Base-by-base conservation (phyloP, 2,113 vertebrate genomes). In the Gorsachius goisagi region DNA sequence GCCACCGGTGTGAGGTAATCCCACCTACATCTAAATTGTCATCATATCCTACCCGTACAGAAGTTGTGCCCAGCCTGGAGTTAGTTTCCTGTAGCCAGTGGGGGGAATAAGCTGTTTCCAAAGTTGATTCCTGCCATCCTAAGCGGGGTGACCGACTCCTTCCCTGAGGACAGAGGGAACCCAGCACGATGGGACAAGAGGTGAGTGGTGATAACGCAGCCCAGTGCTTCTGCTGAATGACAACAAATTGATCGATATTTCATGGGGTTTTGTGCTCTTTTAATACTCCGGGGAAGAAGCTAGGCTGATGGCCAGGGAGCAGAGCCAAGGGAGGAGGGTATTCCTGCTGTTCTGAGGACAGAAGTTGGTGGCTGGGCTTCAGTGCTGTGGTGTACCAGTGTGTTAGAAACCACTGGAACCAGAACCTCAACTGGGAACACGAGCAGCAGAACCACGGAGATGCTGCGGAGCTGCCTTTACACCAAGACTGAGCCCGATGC, bases 331-430 rank as follows among this genome's bases (percentile, higher is more conserved):
- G n/a, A 90, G 44, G 10, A 90, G 58, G 47, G 52, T 26, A 10
- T 50, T 86, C 44, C 93, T 93, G 75, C 68, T 67, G 17, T 33
- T 63, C 4, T 35, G 49, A 67, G 88, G 85, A 72, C 78, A 60
- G 69, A 71, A 82, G 44, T 0, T 58, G 59, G 37, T 82, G 80
- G 35, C 81, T 91, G 67, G 33, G 20, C 37, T 52, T 59, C 82
- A 41, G 78, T 2, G 37, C 74, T 91, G 88, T 90, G 95, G 75
- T 92, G 63, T 72, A 69, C 50, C 90, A 73, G 32, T 2, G 5
- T 56, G 68, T 39, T 26, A 77, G 88, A 92, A 96, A 94, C 88
- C 82, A 58, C 88, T 77, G 92, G 88, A 77, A 90, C 33, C 88
- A 90, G 91, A 91, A 90, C 47, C 75, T 79, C 50, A 7, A 37